These are phyloP conservation scores for Ancistrus triradiatus DNA, from an alignment of 2,113 vertebrate species.

Conservation along the genomic window DNA sequence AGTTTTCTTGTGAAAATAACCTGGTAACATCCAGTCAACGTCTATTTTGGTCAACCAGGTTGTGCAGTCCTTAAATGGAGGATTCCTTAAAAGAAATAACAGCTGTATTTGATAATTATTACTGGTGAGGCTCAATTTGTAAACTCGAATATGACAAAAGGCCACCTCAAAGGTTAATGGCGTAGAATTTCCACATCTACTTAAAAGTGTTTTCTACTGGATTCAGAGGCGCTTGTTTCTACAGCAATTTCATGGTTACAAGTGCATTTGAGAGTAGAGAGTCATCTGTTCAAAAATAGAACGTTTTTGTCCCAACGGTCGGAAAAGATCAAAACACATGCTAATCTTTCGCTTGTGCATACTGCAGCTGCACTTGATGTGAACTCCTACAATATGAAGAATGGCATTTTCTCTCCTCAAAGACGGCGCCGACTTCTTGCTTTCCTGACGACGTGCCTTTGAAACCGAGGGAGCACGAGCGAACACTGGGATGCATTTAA, in stretches of 20 bases:
- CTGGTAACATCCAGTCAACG: no score
- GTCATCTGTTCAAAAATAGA: no score
- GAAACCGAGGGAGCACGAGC: constrained; percentile 37
- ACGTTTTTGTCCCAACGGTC: no score
- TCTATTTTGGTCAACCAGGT: no score
- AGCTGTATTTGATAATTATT: constrained; percentile 63
- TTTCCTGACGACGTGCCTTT: constrained; percentile 18
- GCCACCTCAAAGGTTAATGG: constrained; percentile 64
- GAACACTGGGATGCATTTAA: constrained; percentile 46
- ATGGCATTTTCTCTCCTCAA: background rate
- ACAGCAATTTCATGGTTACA: no score
- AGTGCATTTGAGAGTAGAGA: constrained; percentile 42
- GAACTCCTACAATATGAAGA: no score
- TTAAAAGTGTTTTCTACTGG: constrained; percentile 68
- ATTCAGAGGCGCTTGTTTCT: constrained; percentile 52
- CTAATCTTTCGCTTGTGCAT: constrained; percentile 60
- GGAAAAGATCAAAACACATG: no score
- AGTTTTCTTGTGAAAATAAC: no score
- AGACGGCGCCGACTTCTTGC: constrained; percentile 27
- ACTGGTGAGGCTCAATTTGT: constrained; percentile 54
- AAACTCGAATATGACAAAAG: constrained; percentile 59
- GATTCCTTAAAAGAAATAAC: background rate
- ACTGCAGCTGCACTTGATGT: no score
- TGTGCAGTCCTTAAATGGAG: no score
- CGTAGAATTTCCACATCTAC: constrained; percentile 69